A percentile compares a stretch with the other conserved stretches of the same genome.
Evolutionary conservation across 2,797 vertebrate species (phyloP).

Genomic region (Rhinichthys osculus): DNA sequence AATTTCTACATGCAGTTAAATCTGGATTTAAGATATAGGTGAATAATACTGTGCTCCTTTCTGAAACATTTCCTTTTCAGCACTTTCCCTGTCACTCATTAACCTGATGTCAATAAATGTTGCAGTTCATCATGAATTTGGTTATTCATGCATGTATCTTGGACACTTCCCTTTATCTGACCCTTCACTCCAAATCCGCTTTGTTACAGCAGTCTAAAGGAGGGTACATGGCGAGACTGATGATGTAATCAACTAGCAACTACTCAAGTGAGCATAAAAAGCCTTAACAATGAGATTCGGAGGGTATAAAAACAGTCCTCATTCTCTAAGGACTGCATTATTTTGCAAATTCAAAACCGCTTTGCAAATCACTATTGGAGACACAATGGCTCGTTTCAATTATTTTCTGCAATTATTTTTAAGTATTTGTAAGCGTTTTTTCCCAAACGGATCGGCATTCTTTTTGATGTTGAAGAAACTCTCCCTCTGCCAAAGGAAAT

Average conservation of each 20-base stretch:
- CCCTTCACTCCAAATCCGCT: conserved; percentile 16
- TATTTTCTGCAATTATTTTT: background rate
- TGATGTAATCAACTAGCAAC: conserved; percentile 45
- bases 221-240: conserved; percentile 15
- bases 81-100: conserved; percentile 13
- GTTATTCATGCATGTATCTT: conserved; percentile 25
- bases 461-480: conserved; percentile 8
- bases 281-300: conserved; percentile 8
- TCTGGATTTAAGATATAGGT: background rate
- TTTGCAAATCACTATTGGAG: conserved; percentile 15
- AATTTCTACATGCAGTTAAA: background rate
- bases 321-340: background rate
- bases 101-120: conserved; percentile 19
- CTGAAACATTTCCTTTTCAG: conserved; percentile 8
- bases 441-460: background rate
- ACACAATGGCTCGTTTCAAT: background rate
- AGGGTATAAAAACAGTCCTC: background rate
- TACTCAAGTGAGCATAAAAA: conserved; percentile 21
- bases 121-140: background rate
- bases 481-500: background rate
- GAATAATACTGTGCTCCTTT: background rate
- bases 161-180: conserved; percentile 6
- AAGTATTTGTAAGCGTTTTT: conserved; percentile 4
- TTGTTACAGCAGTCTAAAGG: conserved; percentile 6
- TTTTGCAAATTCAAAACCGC: conserved; percentile 9